These are phyloP conservation scores for Lasius platythorax DNA, from an alignment of 2,888 invertebrate species.

Conservation along the genomic window DNA sequence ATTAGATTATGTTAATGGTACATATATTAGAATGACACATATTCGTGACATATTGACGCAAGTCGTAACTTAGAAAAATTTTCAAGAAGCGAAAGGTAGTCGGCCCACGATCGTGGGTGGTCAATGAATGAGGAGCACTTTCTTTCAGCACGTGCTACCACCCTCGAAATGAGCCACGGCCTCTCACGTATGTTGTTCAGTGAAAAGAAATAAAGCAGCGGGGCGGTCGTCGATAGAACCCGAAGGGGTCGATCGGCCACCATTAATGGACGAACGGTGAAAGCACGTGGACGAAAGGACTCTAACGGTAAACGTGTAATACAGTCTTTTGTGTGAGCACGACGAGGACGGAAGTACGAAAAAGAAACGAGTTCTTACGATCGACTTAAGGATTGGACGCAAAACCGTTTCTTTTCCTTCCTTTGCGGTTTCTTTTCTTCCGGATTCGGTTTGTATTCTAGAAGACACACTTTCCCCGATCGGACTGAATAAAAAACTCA, in stretches of 20 bases:
- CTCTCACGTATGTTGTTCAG: slow-evolving; percentile 73
- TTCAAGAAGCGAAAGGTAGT: slow-evolving; percentile 43
- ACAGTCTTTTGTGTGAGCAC: slow-evolving; percentile 68
- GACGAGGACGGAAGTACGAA: slow-evolving; percentile 62
- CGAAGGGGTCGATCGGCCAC: slow-evolving; percentile 78
- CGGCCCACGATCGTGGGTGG: slow-evolving; percentile 50
- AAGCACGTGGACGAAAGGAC: slow-evolving; percentile 66
- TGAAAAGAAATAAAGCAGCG: slow-evolving; percentile 74
- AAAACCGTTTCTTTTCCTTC: slow-evolving; percentile 72
- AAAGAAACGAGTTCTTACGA: slow-evolving; percentile 65
- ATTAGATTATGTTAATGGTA: background rate
- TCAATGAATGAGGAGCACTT: slow-evolving; percentile 69
- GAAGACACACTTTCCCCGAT: background rate
- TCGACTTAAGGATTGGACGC: slow-evolving; percentile 60
- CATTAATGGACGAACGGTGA: slow-evolving; percentile 77
- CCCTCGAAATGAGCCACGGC: slow-evolving; percentile 67
- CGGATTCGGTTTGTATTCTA: background rate
- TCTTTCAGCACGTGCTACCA: slow-evolving; percentile 63
- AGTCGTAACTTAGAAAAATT: slow-evolving; percentile 1
- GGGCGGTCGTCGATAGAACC: slow-evolving; percentile 51
- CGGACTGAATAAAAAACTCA: background rate
- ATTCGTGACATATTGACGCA: background rate
- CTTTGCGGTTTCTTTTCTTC: slow-evolving; percentile 28
- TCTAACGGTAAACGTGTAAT: slow-evolving; percentile 73
- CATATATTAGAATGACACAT: background rate